Evolutionary conservation across 2,797 vertebrate species (phyloP).

Genomic region (Sebastes glaucus): DNA sequence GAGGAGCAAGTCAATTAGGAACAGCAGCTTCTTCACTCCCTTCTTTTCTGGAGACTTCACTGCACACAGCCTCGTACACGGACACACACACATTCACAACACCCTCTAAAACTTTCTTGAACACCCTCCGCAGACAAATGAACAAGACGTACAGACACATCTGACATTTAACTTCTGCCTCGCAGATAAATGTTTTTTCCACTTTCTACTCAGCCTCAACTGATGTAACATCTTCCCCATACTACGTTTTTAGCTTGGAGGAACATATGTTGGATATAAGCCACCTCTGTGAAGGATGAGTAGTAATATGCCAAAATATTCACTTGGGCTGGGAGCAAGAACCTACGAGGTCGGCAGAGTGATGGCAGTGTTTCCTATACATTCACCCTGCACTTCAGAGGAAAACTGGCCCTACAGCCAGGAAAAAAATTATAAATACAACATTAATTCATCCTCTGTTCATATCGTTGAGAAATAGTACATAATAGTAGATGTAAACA

Average conservation of each 20-base stretch:
- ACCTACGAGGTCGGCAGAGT: not conserved
- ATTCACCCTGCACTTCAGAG: not conserved
- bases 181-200: not conserved
- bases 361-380: not conserved
- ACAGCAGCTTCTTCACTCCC: conserved; percentile 33
- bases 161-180: conserved; percentile 38
- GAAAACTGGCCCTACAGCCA: not conserved
- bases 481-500: not conserved
- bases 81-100: not conserved
- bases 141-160: conserved; percentile 16
- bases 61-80: not conserved
- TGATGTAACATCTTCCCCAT: conserved; percentile 45
- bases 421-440: not conserved
- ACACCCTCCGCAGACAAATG: conserved; percentile 16
- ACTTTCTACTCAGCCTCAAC: not conserved
- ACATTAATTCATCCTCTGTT: not conserved
- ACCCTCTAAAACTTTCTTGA: not conserved
- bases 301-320: not conserved
- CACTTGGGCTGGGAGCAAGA: not conserved
- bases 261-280: conserved; percentile 27
- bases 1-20: conserved; percentile 57
- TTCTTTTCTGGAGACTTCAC: conserved; percentile 7
- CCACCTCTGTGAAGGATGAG: conserved; percentile 18
- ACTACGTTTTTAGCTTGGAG: conserved; percentile 1
- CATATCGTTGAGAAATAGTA: not conserved